These are phyloP conservation scores for Lethenteron camtschaticum DNA, from an alignment of 2,113 vertebrate species.

Conservation along the genomic window DNA sequence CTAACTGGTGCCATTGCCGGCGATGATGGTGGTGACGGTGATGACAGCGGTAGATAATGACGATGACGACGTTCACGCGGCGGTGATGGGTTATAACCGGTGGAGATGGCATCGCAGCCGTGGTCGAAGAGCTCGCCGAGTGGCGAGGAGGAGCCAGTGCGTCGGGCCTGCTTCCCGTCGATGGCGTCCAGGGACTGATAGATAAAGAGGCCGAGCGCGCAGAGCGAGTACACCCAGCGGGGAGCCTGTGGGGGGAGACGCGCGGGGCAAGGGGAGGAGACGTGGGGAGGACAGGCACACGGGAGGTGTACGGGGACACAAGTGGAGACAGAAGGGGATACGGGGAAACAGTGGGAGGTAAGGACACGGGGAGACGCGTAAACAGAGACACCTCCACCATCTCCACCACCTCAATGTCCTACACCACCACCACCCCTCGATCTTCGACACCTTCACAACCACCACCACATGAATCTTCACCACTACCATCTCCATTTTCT, in stretches of 20 bases:
- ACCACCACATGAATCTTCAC: no score
- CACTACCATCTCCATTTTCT: no score
- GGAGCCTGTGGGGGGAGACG: constrained; percentile 38
- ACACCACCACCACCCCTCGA: no score
- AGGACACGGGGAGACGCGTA: neutral
- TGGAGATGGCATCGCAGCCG: constrained; percentile 89
- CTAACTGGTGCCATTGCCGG: no score
- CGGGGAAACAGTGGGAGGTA: neutral
- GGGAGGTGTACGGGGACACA: neutral
- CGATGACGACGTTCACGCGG: neutral
- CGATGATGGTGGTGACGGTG: no score
- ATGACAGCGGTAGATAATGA: neutral
- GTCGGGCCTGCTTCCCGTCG: constrained; percentile 87
- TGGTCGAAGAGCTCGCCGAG: constrained; percentile 95
- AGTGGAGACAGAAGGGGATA: no score
- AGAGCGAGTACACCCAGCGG: constrained; percentile 74
- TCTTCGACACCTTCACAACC: no score
- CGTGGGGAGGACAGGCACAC: neutral
- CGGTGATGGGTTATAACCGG: constrained; percentile 29
- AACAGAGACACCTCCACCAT: no score
- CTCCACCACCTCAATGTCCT: no score
- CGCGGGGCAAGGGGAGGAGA: neutral
- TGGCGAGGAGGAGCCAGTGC: constrained; percentile 84
- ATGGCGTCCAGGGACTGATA: constrained; percentile 96
- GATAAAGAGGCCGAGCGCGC: constrained; percentile 74